These are phyloP conservation scores for Cynopterus brachyotis DNA, from an alignment of 2,113 vertebrate species.

Conservation along the genomic window DNA sequence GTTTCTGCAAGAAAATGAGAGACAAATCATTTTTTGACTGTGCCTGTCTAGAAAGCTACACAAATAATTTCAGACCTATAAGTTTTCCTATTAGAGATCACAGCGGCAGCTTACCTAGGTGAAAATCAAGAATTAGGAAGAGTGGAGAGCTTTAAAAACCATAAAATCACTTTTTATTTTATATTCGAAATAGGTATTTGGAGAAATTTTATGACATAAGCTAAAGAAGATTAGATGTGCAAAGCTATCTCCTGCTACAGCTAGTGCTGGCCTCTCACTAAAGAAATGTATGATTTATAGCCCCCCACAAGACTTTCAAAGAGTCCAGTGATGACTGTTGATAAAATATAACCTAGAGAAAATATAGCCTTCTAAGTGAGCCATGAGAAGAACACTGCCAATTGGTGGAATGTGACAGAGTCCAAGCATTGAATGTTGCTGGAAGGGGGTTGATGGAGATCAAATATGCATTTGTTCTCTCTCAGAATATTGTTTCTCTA, in stretches of 20 bases:
- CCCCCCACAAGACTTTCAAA: neutral
- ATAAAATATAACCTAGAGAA: neutral
- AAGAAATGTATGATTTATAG: neutral
- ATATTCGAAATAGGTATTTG: neutral
- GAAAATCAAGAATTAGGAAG: neutral
- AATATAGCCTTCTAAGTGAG: neutral
- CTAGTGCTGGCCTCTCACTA: neutral
- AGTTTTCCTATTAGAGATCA: neutral
- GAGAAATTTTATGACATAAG: neutral
- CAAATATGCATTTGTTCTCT: neutral
- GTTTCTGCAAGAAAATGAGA: neutral
- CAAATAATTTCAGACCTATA: neutral
- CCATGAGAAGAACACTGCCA: neutral
- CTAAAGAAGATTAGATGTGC: neutral
- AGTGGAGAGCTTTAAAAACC: neutral
- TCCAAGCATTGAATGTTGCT: neutral
- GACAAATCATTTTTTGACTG: neutral
- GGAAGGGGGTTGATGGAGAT: neutral
- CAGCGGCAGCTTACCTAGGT: neutral
- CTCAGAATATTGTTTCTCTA: neutral
- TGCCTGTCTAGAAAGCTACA: neutral
- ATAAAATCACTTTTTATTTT: neutral
- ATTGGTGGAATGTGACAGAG: neutral
- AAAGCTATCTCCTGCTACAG: neutral
- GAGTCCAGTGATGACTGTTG: neutral